phyloP scores from a whole-genome alignment of 2,113 vertebrate genomes.

The Saguinus imperator region DNA sequence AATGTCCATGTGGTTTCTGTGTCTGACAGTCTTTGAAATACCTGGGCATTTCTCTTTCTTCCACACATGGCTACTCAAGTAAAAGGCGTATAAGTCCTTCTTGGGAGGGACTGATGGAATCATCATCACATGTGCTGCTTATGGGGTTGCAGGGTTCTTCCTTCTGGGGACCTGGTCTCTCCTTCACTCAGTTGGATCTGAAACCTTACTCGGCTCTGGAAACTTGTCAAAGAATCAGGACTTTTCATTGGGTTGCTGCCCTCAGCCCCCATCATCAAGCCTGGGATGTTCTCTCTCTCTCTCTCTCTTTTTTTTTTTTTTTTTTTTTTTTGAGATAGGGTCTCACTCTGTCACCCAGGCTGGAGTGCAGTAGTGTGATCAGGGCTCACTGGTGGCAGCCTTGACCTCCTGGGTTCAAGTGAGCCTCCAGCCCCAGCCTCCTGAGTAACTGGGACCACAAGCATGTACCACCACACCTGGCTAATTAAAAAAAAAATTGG shows the following conservation, averaged over 20 bases:
- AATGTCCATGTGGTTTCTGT: not conserved
- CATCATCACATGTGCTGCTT: accelerated
- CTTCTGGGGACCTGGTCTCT: not conserved
- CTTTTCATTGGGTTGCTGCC: not conserved
- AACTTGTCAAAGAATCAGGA: not conserved
- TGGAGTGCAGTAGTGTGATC: no score
- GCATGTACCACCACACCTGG: no score
- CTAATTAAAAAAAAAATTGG: no score
- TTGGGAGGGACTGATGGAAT: no score
- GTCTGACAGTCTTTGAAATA: not conserved
- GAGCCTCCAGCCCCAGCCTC: no score
- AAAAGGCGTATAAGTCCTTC: not conserved
- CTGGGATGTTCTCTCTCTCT: not conserved
- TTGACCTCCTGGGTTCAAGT: no score
- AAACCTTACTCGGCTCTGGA: not conserved
- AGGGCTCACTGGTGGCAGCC: no score
- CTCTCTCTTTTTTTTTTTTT: no score
- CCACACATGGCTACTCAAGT: not conserved
- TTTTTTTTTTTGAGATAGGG: no score
- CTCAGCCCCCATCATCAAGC: not conserved
- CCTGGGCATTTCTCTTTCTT: not conserved
- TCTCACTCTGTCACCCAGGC: no score
- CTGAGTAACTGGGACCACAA: no score
- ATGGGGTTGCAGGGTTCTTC: not conserved
- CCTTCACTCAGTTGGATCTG: not conserved